Percentiles rank a stretch among this genome's conserved stretches.
Conservation (phyloP, 2,797 vertebrate genomes). For the Spinus olivaceus region DNA sequence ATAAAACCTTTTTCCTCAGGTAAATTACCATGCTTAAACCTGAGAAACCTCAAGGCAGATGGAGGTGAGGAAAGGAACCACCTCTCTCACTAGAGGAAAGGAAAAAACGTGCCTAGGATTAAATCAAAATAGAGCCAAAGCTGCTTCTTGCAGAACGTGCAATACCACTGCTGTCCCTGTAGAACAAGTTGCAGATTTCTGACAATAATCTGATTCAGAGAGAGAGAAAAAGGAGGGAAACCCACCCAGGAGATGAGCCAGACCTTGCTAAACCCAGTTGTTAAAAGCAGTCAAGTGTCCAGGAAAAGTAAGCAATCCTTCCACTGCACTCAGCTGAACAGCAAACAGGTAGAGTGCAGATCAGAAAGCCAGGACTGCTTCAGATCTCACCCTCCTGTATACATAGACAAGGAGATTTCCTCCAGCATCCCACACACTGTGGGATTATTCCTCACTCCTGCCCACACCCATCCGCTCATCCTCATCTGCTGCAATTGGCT, state of each 20-base stretch:
- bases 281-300: not conserved
- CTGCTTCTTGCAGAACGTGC: not conserved
- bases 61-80: not conserved
- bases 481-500: not conserved
- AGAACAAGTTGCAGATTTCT: not conserved
- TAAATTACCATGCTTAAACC: not conserved
- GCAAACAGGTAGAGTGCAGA: not conserved
- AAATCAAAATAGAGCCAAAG: not conserved
- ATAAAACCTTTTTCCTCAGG: not conserved
- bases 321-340: not conserved
- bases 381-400: not conserved
- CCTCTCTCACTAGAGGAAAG: not conserved
- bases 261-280: not conserved
- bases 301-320: not conserved
- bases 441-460: not conserved
- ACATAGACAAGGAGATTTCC: not conserved
- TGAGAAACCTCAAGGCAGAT: not conserved
- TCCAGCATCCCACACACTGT: not conserved
- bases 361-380: not conserved
- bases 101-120: rapidly evolving
- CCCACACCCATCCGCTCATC: not conserved
- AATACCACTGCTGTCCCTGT: not conserved
- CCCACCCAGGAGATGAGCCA: not conserved
- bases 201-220: not conserved
- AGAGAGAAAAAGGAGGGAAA: not conserved